Conservation (phyloP, 2,888 invertebrate genomes). For the Julus scandinavius region DNA sequence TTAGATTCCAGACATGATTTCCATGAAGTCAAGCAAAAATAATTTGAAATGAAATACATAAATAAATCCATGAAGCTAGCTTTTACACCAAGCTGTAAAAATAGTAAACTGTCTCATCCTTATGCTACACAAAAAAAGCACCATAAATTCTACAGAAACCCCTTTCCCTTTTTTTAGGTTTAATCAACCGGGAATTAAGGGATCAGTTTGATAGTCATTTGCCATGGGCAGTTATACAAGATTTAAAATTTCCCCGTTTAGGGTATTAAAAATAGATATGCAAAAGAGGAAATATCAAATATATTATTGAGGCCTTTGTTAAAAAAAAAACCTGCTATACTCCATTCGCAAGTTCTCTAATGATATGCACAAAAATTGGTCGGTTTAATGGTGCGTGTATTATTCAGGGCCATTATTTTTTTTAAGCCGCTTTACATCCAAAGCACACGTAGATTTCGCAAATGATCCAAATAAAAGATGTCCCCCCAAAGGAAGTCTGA, state of each 20-base stretch:
- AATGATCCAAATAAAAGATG: constrained; percentile 36
- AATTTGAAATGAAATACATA: neutral
- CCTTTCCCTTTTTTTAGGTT: neutral
- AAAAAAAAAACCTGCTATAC: constrained; percentile 13
- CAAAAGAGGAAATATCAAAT: constrained; percentile 10
- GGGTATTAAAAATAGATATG: constrained; percentile 40
- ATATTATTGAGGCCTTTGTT: neutral
- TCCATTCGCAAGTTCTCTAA: neutral
- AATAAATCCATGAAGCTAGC: no score
- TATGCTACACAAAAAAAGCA: neutral
- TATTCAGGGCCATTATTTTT: constrained; percentile 27
- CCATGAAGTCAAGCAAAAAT: no score
- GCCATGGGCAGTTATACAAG: constrained; percentile 22
- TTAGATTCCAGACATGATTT: no score
- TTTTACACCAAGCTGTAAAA: neutral
- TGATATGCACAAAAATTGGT: neutral
- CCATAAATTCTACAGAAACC: neutral
- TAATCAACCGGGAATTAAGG: constrained; percentile 7
- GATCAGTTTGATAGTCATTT: neutral
- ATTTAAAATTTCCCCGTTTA: constrained; percentile 7
- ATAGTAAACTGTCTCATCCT: neutral
- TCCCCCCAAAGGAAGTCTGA: neutral
- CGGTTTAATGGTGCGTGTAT: constrained; percentile 16
- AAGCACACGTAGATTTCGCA: constrained; percentile 7
- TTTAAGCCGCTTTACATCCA: constrained; percentile 11